These are phyloP conservation scores for Tribolium freemani DNA, from an alignment of 2,888 invertebrate species.

Conservation along the genomic window DNA sequence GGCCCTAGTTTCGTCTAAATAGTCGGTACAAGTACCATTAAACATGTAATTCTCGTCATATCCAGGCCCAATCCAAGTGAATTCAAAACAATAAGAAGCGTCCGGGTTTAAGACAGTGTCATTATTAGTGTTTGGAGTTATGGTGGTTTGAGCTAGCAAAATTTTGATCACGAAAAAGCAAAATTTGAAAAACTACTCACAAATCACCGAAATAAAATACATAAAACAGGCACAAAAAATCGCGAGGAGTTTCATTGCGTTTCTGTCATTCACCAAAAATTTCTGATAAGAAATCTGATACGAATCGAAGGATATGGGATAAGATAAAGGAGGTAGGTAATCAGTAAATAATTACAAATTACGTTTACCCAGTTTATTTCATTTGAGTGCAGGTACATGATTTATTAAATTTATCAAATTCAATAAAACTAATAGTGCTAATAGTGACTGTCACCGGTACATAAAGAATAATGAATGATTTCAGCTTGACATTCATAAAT, in stretches of 20 bases:
- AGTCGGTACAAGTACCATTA: conserved; percentile 64
- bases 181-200: conserved; percentile 11
- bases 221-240: background rate
- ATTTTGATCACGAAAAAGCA: background rate
- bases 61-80: conserved; percentile 79
- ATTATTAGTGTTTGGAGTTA: conserved; percentile 2
- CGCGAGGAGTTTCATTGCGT: conserved; percentile 4
- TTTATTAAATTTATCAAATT: background rate
- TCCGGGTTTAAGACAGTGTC: background rate
- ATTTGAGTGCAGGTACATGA: no score
- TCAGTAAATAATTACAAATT: no score
- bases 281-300: conserved; percentile 25
- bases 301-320: conserved; percentile 11
- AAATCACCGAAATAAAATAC: background rate
- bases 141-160: background rate
- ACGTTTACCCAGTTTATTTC: no score
- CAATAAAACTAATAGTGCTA: background rate
- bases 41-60: conserved; percentile 73
- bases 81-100: conserved; percentile 73
- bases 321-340: no score
- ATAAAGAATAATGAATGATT: background rate
- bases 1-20: conserved; percentile 58
- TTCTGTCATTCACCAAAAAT: background rate
- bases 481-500: background rate
- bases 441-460: background rate